Conservation (phyloP, 2,888 invertebrate species). For the Apodemia hepburni region DNA sequence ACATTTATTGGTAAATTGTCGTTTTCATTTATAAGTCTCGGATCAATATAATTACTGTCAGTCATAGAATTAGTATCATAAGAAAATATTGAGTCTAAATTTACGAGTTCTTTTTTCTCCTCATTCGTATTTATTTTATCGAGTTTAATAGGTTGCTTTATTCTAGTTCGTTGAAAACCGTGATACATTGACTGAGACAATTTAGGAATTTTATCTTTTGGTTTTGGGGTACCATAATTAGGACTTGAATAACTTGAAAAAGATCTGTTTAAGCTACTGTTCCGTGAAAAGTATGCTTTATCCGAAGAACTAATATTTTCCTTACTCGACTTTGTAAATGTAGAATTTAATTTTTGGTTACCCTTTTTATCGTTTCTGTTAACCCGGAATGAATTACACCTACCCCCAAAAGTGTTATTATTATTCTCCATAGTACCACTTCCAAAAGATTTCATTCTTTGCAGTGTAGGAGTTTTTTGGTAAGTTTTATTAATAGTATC, state of each 20-base stretch:
- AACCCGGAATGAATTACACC: conserved; percentile 70
- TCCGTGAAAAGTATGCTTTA: conserved; percentile 60
- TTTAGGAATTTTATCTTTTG: conserved; percentile 73
- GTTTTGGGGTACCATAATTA: conserved; percentile 67
- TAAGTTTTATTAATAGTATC: conserved; percentile 73
- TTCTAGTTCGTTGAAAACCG: conserved; percentile 66
- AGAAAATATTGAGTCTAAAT: conserved; percentile 62
- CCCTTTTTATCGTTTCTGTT: conserved; percentile 67
- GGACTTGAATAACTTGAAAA: conserved; percentile 68
- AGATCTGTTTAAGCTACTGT: conserved; percentile 63
- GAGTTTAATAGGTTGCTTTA: conserved; percentile 66
- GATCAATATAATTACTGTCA: conserved; percentile 78
- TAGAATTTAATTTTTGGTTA: conserved; percentile 67
- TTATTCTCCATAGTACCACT: conserved; percentile 62
- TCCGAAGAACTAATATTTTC: conserved; percentile 65
- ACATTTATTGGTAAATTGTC: conserved; percentile 84
- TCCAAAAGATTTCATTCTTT: conserved; percentile 75
- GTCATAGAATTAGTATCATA: conserved; percentile 69
- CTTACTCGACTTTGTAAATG: conserved; percentile 73
- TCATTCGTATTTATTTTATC: conserved; percentile 67
- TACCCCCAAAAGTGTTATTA: conserved; percentile 56
- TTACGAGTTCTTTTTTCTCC: conserved; percentile 68
- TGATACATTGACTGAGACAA: conserved; percentile 71
- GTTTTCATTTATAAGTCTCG: conserved; percentile 84
- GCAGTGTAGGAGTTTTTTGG: conserved; percentile 74